These are phyloP conservation scores for Pluvialis apricaria DNA, from an alignment of 2,113 vertebrate genomes.

Conservation along the genomic window DNA sequence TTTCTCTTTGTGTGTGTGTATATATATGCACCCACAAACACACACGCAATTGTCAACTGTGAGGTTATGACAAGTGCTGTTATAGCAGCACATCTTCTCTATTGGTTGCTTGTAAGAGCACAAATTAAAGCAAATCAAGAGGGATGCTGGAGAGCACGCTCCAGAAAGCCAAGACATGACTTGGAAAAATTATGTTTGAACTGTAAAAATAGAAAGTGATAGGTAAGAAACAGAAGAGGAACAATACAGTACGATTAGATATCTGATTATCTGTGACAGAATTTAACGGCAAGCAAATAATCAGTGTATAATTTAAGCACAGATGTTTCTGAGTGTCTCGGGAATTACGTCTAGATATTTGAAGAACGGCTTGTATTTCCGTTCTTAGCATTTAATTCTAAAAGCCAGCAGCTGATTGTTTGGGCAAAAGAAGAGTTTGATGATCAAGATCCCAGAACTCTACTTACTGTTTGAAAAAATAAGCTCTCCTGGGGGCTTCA, in stretches of 20 bases:
- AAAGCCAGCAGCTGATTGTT: not conserved
- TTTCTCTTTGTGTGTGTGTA: rapidly evolving
- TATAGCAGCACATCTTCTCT: not conserved
- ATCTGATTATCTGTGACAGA: not conserved
- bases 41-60: not conserved
- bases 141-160: not conserved
- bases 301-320: not conserved
- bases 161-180: not conserved
- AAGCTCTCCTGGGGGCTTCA: not conserved
- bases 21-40: not conserved
- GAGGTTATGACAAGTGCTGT: not conserved
- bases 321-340: not conserved
- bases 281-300: not conserved
- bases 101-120: not conserved
- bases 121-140: not conserved
- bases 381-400: not conserved
- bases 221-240: not conserved
- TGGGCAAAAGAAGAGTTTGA: not conserved
- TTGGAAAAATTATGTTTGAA: not conserved
- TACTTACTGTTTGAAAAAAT: not conserved
- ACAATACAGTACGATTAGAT: not conserved
- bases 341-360: not conserved
- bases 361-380: not conserved
- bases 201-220: not conserved
- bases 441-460: not conserved